Evolutionary conservation across 2,113 vertebrate species (phyloP).

Genomic region (Protomyctophum bolini): DNA sequence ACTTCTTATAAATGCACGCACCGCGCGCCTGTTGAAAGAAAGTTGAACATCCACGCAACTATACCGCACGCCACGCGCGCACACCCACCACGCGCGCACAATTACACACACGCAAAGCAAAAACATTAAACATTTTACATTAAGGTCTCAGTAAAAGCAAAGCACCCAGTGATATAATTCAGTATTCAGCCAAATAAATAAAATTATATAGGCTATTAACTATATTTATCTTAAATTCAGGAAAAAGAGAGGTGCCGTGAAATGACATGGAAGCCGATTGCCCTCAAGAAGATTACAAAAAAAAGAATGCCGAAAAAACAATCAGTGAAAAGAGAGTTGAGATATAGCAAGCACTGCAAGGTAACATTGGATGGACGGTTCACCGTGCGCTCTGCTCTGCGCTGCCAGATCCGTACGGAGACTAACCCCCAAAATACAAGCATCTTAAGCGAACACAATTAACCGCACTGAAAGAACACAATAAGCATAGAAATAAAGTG

Average conservation of each 20-base stretch:
- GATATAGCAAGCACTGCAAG: no score
- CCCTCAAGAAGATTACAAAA: constrained; percentile 2
- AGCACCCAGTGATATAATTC: not conserved
- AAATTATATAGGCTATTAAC: not conserved
- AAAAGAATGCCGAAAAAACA: constrained; percentile 16
- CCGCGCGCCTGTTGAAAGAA: constrained; percentile 59
- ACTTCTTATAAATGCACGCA: not conserved
- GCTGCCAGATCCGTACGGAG: constrained; percentile 21
- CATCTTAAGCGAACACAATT: constrained; percentile 31
- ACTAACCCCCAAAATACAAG: constrained; percentile 41
- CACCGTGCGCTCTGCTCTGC: constrained; percentile 6
- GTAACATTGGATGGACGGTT: not conserved
- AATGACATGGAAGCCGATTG: not conserved
- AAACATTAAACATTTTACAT: no score
- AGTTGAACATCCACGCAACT: constrained; percentile 21
- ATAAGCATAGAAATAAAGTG: constrained; percentile 20
- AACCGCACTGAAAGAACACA: constrained; percentile 9
- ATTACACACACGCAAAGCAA: not conserved
- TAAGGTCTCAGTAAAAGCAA: not conserved
- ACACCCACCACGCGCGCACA: not conserved
- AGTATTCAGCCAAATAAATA: not conserved
- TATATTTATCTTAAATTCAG: not conserved
- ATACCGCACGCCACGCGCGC: not conserved
- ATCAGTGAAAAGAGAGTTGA: no score
- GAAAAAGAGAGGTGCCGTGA: not conserved